phyloP scores from a whole-genome alignment of 1,140 invertebrate genomes.

The Drosophila bocqueti region DNA sequence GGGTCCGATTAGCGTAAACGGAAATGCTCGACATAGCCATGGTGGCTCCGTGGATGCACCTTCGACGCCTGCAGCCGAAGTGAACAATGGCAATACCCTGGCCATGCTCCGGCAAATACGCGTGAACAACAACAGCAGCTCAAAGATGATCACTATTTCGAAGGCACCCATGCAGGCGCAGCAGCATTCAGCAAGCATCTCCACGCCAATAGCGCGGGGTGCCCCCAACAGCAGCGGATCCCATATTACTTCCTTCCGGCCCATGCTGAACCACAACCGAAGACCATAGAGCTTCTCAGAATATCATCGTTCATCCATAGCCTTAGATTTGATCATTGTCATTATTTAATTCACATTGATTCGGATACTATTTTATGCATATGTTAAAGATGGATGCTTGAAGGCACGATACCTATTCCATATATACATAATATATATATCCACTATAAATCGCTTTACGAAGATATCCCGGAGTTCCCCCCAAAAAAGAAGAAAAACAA shows the following conservation, averaged over 20 bases:
- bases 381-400: conserved; percentile 18
- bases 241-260: neutral
- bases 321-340: conserved; percentile 15
- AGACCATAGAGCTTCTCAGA: conserved; percentile 4
- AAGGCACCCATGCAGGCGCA: conserved; percentile 11
- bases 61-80: conserved; percentile 14
- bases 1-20: no score
- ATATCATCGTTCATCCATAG: conserved; percentile 6
- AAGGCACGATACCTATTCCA: conserved; percentile 2
- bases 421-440: neutral
- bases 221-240: neutral
- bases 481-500: neutral
- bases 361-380: neutral
- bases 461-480: neutral
- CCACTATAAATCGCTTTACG: neutral
- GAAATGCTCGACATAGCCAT: no score
- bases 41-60: neutral
- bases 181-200: neutral
- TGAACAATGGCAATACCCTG: conserved; percentile 13
- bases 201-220: conserved; percentile 8
- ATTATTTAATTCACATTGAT: conserved; percentile 22
- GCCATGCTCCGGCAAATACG: conserved; percentile 45
- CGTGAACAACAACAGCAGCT: conserved; percentile 29
- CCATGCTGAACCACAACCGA: conserved; percentile 6
- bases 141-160: conserved; percentile 32